Base-by-base conservation (phyloP, 2,113 vertebrate genomes). In the Hippocampus comes region DNA sequence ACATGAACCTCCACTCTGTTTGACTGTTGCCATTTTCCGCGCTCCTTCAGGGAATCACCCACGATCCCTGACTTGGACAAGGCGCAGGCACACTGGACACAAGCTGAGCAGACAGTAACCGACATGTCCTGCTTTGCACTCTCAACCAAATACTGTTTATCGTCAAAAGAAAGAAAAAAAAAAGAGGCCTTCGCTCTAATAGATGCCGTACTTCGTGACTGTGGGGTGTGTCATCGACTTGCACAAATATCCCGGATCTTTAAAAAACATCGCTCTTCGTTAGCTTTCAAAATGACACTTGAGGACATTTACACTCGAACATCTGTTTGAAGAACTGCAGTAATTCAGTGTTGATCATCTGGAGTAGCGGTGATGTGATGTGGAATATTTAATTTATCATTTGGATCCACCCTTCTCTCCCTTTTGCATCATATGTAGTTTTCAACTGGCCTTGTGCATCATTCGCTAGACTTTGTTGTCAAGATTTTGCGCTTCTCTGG, bases 1-100 rank as follows among this genome's bases (percentile, higher is more conserved):
- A 89, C 85, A 89, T 89, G 87, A 84, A 80, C 71, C 75, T 86
- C 81, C 55, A 66, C 79, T 83, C 70, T 69, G 70, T 84, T 86
- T 78, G 76, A 78, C 67, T 72, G 67, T 79, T 86, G 78, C 86
- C 82, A 74, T 89, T 91, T 38, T 89, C 74, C 74, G 76, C 64
- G 70, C 67, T 77, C 75, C 86, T 84, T 73, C 34, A 72, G 82
- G 76, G 80, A 85, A 80, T 76, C 67, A 57, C 67, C 30, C 34
- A 17, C 21, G 49, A 30, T 34, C 27, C 23, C 46, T 48, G 43
- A 67, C 48, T 48, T 21, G 27, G 42, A 49, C 66, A 6, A 51
- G 27, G 66, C 64, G 23, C 43, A 17, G 70, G 59, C 61, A 71
- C 77, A 81, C 78, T 86, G 76, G 82, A 84, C 78, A 83, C 84